Evolutionary conservation across 1,140 invertebrate genomes (phyloP), one percentile per base, ranked within the genome.

Genomic region (Dreissena polymorpha): DNA sequence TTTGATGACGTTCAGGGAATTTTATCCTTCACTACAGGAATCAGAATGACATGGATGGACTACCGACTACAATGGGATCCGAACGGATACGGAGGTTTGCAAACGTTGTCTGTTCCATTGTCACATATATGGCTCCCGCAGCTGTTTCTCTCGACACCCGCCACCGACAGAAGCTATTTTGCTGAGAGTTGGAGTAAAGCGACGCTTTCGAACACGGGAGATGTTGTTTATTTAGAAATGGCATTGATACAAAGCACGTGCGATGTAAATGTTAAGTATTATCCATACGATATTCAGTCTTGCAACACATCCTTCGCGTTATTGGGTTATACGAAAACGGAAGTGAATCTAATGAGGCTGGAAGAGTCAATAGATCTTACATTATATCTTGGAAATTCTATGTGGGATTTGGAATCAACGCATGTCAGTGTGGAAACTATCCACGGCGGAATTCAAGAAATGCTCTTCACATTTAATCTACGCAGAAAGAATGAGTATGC

Each of bases 201-300:
- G n/a, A 25, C 39, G 7, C n/a, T 83, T 57, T 18, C 53, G 27
- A 10, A 16, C 8, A 29, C 27, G n/a, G 55, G 79, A 60, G 18
- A 16, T 21, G 21, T 68, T 7, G 7, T 8, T 2, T 86, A 78
- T 78, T 18, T 55, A 3, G 70, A 67, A 5, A 70, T n/a, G 25
- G 63, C 65, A 27, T 27, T 99, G 91, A 99, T 99, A 92, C 95
- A 99, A 95, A 98, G 97, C 92, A 99, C 97, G 21, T 21, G 63
- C 16, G 39, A 39, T 39, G 39, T 39, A 5, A 39, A 39, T 39
- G 39, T 39, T 39, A 39, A 39, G 39, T 39, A 39, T 8, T 39
- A 39, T 39, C 39, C 39, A 5, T 39, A 5, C 39, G 39, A 39
- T 8, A 39, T 8, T 39, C 39, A 39, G 39, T 39, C 39, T 39